Conservation (phyloP, 2,797 vertebrate genomes). For the Vespertilio murinus region DNA sequence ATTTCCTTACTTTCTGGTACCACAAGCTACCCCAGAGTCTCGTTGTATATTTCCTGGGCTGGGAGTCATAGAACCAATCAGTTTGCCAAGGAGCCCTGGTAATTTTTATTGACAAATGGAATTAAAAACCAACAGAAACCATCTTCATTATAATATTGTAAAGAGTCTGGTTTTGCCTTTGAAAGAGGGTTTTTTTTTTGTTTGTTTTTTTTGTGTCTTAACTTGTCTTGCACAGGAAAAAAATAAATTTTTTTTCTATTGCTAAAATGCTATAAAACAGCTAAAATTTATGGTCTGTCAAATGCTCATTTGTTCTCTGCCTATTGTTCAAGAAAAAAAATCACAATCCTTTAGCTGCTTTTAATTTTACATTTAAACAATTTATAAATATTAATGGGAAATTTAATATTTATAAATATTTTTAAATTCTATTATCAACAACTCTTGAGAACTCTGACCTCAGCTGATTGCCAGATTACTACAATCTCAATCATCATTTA, state of each 20-base stretch:
- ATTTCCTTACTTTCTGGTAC: background rate
- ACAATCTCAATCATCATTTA: background rate
- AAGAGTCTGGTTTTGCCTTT: background rate
- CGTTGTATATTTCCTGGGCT: background rate
- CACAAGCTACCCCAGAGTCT: background rate
- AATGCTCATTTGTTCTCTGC: too few relatives aligned
- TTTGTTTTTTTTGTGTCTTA: too few relatives aligned
- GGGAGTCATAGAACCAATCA: background rate
- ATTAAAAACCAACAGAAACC: background rate
- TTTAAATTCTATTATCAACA: constrained; percentile 4
- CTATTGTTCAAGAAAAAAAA: too few relatives aligned
- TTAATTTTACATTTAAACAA: too few relatives aligned
- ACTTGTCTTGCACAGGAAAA: background rate
- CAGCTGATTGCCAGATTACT: background rate
- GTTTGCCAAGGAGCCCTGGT: background rate
- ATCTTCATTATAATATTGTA: background rate
- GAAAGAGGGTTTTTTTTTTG: background rate
- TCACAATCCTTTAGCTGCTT: too few relatives aligned
- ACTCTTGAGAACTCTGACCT: background rate
- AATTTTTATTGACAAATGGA: background rate
- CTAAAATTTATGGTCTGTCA: background rate
- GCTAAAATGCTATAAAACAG: background rate
- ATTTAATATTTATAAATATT: too few relatives aligned
- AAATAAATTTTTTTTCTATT: background rate
- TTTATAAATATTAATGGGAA: constrained; percentile 44